Conservation (phyloP, 2,888 invertebrate genomes). For the Sminthurides aquaticus region DNA sequence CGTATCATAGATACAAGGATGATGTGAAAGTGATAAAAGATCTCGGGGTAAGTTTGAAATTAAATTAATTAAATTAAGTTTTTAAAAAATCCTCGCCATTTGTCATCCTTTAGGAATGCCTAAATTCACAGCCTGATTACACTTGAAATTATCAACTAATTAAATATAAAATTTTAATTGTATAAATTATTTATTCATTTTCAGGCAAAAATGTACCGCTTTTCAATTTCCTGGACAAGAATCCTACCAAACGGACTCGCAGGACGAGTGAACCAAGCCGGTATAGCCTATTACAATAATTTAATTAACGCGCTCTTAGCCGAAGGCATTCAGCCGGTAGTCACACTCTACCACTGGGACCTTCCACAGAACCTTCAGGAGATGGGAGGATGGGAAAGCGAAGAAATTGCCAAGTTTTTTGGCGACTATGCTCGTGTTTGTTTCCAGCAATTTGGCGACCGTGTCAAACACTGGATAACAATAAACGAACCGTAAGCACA, state of each 20-base stretch:
- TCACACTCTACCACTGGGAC: constrained; percentile 33
- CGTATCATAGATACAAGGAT: constrained; percentile 47
- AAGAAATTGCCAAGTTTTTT: constrained; percentile 21
- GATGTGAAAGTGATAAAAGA: constrained; percentile 48
- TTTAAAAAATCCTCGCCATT: too few species aligned
- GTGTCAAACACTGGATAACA: constrained; percentile 25
- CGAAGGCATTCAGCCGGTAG: constrained; percentile 45
- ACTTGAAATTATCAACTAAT: too few species aligned
- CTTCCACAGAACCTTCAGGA: constrained; percentile 24
- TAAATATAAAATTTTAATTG: too few species aligned
- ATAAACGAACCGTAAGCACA: constrained; percentile 45
- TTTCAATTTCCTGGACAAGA: constrained; percentile 47
- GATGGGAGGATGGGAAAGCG: constrained; percentile 24
- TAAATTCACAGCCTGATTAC: too few species aligned
- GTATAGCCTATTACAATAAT: constrained; percentile 48
- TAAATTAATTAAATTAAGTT: neutral
- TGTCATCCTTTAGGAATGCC: too few species aligned
- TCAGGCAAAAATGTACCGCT: constrained; percentile 33
- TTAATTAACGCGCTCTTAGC: constrained; percentile 47
- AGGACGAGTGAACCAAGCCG: constrained; percentile 45
- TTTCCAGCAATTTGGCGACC: constrained; percentile 22
- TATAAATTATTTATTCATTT: too few species aligned
- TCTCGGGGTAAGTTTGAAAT: constrained; percentile 44
- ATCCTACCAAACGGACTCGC: constrained; percentile 48
- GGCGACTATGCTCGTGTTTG: constrained; percentile 22